Conservation (phyloP, 1,140 invertebrate species). For the Paramacrobiotus metropolitanus region DNA sequence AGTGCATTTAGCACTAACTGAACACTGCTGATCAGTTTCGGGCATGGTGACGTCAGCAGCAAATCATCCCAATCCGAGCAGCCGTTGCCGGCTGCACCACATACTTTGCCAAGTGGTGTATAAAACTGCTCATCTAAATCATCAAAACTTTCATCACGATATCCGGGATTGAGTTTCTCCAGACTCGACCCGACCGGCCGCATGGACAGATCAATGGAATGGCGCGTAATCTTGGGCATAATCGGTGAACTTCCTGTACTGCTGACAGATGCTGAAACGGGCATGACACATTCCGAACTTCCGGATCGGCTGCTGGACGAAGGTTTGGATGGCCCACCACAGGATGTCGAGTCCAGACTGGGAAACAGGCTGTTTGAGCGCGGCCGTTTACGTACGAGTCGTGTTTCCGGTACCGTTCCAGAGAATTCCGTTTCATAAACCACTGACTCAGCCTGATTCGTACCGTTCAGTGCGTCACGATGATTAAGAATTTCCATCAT, state of each 20-base stretch:
- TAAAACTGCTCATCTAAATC: background rate
- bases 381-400: background rate
- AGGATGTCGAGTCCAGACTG: background rate
- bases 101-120: background rate
- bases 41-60: too few species aligned
- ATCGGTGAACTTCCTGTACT: too few species aligned
- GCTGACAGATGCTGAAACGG: too few species aligned
- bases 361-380: background rate
- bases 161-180: background rate
- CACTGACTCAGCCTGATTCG: background rate
- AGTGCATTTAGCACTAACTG: background rate
- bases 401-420: background rate
- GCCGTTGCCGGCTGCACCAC: too few species aligned
- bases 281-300: background rate
- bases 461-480: background rate
- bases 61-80: too few species aligned
- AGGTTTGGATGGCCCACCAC: too few species aligned
- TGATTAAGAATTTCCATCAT: background rate
- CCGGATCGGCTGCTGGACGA: background rate
- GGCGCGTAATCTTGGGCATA: too few species aligned
- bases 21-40: background rate
- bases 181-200: background rate
- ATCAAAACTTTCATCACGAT: slow-evolving; percentile 1
- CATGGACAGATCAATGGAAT: too few species aligned
- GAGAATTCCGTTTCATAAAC: background rate